Evolutionary conservation across 1,140 invertebrate genomes (phyloP), one percentile per base, ranked within the genome.

Genomic region (Anoplophora glabripennis): DNA sequence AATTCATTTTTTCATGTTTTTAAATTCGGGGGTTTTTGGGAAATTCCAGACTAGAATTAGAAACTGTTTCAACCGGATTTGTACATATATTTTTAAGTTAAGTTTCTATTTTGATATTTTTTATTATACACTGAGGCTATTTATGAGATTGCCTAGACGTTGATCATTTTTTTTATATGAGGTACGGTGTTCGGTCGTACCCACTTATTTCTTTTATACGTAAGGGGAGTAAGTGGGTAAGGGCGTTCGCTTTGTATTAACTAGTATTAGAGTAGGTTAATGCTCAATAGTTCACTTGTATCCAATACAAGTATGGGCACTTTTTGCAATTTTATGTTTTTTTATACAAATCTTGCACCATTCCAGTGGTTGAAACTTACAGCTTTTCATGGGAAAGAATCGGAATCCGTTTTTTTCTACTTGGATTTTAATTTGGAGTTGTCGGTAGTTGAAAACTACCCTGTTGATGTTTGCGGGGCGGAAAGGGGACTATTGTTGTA

Each of bases 101-200:
- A 64, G 62, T 64, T 64, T 65, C 47, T 65, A 65, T 65, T 65
- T 65, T 65, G 60, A 65, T 65, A 65, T 65, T 61, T 65, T 64
- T 61, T 54, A 54, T 44, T 54, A 57, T 64, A 59, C 51, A 37
- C 51, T 59, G 59, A 61, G 63, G 58, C 59, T 64, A 60, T 61
- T 52, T 52, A n/a, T 28, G 21, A 28, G 21, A 28, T 52, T 35
- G 49, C 49, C 34, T 28, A 5, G 40, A 40, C 49, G 49, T 52
- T 52, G 36, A 38, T 15, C 12, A 35, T 52, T 48, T 47, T 47
- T 51, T 52, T 40, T 52, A 38, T 28, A 28, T 28, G 21, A 28
- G 21, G 21, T 28, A 28, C 21, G 5, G 21, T 5, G 21, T 5
- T 2, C 21, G 21, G 21, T 28, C 21, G 21, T 28, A 28, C 21